phyloP scores from a whole-genome alignment of 2,888 invertebrate species.

The Lottia gigantea region DNA sequence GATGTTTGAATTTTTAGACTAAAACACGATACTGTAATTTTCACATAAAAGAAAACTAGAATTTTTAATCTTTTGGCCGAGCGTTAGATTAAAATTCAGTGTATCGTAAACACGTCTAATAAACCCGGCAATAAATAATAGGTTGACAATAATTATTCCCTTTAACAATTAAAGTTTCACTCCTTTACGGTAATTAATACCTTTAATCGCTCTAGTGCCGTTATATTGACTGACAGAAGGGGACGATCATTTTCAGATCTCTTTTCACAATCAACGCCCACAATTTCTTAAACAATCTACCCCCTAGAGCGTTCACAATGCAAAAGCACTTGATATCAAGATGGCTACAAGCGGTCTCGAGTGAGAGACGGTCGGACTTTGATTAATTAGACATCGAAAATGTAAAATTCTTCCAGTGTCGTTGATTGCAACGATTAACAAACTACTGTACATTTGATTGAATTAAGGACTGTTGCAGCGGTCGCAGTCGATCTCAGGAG shows the following conservation, averaged over 20 bases:
- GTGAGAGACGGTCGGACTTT: neutral
- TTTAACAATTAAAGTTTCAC: neutral
- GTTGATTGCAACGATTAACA: conserved; percentile 10
- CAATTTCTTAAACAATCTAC: conserved; percentile 25
- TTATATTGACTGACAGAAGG: conserved; percentile 11
- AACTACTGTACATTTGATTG: neutral
- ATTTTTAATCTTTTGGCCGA: too few species aligned
- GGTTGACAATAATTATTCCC: conserved; percentile 2
- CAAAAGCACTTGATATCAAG: conserved; percentile 11
- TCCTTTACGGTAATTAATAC: conserved; percentile 7
- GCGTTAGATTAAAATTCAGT: conserved; percentile 5
- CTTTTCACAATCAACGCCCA: conserved; percentile 13
- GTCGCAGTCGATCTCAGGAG: neutral
- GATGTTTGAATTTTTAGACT: too few species aligned
- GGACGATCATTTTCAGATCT: conserved; percentile 7
- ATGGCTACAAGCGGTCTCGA: conserved; percentile 12
- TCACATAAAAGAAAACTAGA: too few species aligned
- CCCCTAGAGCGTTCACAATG: conserved; percentile 20
- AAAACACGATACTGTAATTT: too few species aligned
- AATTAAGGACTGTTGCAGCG: neutral
- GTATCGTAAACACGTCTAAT: neutral
- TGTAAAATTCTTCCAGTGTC: conserved; percentile 5
- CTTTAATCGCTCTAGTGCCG: neutral
- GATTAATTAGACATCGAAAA: conserved; percentile 2
- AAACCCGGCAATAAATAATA: neutral